Conservation (phyloP, 2,113 vertebrate species). For the Myrmophylax atrothorax region DNA sequence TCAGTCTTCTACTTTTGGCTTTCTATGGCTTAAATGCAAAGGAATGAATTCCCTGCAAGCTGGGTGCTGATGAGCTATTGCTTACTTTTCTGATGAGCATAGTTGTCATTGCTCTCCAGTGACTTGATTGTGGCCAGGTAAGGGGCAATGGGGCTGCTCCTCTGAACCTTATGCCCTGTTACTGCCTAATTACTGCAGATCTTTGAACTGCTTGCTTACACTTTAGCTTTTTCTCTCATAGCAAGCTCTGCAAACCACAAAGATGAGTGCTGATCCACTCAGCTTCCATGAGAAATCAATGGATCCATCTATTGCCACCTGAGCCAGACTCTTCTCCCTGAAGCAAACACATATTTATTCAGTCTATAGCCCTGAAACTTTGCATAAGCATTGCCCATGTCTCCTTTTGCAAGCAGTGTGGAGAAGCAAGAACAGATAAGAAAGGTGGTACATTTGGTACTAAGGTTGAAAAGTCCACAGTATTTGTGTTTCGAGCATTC, state of each 20-base stretch:
- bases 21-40: background rate
- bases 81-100: background rate
- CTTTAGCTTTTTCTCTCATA: background rate
- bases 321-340: background rate
- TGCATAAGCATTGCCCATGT: accelerated
- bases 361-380: background rate
- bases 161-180: background rate
- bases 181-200: background rate
- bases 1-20: background rate
- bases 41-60: background rate
- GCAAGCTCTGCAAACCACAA: background rate
- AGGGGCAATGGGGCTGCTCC: background rate
- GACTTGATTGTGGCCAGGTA: background rate
- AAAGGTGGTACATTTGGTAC: background rate
- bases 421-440: background rate
- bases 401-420: background rate
- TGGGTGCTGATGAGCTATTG: background rate
- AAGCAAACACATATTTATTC: background rate
- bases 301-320: background rate
- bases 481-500: background rate
- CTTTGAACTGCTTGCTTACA: background rate
- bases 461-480: background rate
- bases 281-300: background rate
- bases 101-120: accelerated
- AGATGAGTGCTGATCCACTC: background rate